Evolutionary conservation across 2,888 invertebrate genomes (phyloP).

Genomic region (Pheosia gnoma): DNA sequence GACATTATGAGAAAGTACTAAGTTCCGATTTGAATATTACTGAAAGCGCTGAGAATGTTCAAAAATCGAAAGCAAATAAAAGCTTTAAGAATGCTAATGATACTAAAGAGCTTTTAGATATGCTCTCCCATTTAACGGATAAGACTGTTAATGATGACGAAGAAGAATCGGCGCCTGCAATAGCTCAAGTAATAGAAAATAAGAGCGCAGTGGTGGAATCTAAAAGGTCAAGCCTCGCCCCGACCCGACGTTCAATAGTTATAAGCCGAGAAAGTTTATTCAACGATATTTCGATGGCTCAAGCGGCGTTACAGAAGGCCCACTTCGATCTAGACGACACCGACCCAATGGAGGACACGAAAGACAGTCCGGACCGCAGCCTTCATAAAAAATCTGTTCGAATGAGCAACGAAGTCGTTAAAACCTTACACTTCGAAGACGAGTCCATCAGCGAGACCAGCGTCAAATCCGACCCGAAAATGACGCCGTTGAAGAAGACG

Average conservation of each 20-base stretch:
- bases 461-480: conserved; percentile 32
- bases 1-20: conserved; percentile 36
- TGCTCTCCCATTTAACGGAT: conserved; percentile 65
- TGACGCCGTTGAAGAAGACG: conserved; percentile 60
- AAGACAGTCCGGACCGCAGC: conserved; percentile 24
- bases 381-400: conserved; percentile 37
- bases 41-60: conserved; percentile 17
- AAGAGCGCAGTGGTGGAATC: conserved; percentile 33
- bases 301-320: conserved; percentile 57
- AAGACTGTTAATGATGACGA: conserved; percentile 28
- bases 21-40: conserved; percentile 32
- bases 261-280: conserved; percentile 63
- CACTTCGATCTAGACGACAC: conserved; percentile 50
- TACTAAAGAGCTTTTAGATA: conserved; percentile 64
- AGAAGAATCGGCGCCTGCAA: background rate
- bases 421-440: conserved; percentile 69
- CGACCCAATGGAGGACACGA: conserved; percentile 44
- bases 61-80: conserved; percentile 17
- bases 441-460: conserved; percentile 52
- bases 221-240: conserved; percentile 44
- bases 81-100: conserved; percentile 55
- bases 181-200: conserved; percentile 17
- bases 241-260: conserved; percentile 53
- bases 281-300: conserved; percentile 65
- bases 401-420: conserved; percentile 63